A percentile compares a stretch with the other conserved stretches of the same genome.
These are phyloP conservation scores for Oxystoma pomonae DNA, from an alignment of 2,888 invertebrate species.

Conservation along the genomic window DNA sequence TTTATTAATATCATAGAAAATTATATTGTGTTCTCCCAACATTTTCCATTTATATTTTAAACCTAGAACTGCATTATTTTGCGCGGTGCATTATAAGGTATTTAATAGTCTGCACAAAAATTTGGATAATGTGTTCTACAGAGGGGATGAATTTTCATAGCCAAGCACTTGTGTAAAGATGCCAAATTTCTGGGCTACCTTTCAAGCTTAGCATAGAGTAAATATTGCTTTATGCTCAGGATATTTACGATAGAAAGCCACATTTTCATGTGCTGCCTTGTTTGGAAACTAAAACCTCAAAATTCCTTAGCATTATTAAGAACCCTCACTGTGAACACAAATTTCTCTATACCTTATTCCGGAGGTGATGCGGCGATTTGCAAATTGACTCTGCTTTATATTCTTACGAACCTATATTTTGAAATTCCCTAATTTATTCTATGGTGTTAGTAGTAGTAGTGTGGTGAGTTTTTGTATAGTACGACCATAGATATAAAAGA, in stretches of 20 bases:
- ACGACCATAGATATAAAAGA: no score
- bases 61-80: no score
- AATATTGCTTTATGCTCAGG: neutral
- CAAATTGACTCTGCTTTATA: neutral
- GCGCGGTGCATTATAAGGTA: no score
- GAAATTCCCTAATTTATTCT: no score
- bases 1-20: no score
- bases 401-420: neutral
- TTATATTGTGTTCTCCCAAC: no score
- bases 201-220: neutral
- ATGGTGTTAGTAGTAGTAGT: no score
- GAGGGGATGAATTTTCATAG: neutral
- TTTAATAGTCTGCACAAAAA: neutral
- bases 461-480: no score
- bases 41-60: no score
- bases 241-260: neutral
- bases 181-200: neutral
- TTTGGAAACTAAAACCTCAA: neutral
- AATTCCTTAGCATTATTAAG: neutral
- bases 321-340: neutral
- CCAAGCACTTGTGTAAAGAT: neutral
- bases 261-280: neutral
- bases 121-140: neutral
- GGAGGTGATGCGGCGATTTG: neutral
- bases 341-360: neutral